These are phyloP conservation scores for Actinia tenebrosa DNA, from an alignment of 64 coral and sea anemone species.

Conservation along the genomic window DNA sequence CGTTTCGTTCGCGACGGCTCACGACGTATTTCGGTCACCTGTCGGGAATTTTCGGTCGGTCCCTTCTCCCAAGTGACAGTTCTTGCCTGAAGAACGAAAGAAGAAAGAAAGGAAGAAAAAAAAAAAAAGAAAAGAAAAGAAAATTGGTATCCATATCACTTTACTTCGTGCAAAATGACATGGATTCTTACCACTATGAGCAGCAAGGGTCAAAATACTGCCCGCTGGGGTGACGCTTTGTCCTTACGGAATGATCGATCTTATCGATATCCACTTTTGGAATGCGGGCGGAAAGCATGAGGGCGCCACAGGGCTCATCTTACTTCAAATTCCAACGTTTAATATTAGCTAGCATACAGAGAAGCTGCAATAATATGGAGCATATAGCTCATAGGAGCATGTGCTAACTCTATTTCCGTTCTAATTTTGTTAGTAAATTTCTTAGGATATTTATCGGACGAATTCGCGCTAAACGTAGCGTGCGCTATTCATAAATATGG, in stretches of 20 bases:
- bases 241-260: neutral
- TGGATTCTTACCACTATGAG: neutral
- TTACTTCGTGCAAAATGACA: neutral
- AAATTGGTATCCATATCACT: neutral
- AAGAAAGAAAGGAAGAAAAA: too few relatives aligned
- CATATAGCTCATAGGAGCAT: neutral
- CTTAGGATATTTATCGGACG: too few relatives aligned
- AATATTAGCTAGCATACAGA: neutral
- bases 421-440: too few relatives aligned
- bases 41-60: slow-evolving; percentile 9
- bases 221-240: neutral
- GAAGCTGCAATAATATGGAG: too few relatives aligned
- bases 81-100: too few relatives aligned
- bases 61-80: neutral
- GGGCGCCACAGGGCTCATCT: neutral
- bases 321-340: neutral
- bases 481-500: neutral
- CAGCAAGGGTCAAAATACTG: neutral
- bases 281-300: neutral
- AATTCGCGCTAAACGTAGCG: too few relatives aligned
- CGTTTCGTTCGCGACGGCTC: neutral
- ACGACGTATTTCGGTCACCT: neutral
- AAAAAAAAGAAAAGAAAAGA: neutral
- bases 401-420: too few relatives aligned
- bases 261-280: neutral